Percentiles rank a stretch among this genome's conserved stretches.
phyloP scores from a whole-genome alignment of 2,888 invertebrate species.

The Polydrusus cervinus region DNA sequence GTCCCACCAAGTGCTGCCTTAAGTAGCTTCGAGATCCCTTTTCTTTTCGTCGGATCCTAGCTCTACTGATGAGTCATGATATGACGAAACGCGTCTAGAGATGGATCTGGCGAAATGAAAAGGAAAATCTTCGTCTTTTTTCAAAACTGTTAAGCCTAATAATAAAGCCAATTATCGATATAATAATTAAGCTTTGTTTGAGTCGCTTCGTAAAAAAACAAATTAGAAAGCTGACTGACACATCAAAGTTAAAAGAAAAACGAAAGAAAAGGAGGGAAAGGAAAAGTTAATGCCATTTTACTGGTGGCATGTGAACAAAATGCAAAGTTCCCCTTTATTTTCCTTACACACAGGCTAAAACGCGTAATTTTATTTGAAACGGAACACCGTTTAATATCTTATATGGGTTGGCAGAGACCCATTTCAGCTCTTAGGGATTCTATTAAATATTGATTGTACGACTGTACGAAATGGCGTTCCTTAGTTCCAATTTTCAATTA shows the following conservation, averaged over 20 bases:
- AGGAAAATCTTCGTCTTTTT: too few species aligned
- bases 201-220: background rate
- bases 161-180: too few species aligned
- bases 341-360: slow-evolving; percentile 12
- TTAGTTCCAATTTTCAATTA: slow-evolving; percentile 25
- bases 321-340: slow-evolving; percentile 11
- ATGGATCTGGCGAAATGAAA: too few species aligned
- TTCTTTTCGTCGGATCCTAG: too few species aligned
- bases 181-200: background rate
- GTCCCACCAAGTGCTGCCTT: too few species aligned
- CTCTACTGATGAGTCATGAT: too few species aligned
- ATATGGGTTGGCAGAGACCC: slow-evolving; percentile 20
- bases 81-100: too few species aligned
- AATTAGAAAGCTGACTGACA: background rate
- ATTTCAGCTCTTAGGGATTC: slow-evolving; percentile 26
- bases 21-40: too few species aligned
- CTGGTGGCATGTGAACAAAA: slow-evolving; percentile 23
- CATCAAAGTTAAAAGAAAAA: slow-evolving; percentile 13
- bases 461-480: slow-evolving; percentile 17
- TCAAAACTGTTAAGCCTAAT: too few species aligned
- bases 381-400: slow-evolving; percentile 27
- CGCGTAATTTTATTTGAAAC: slow-evolving; percentile 28
- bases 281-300: slow-evolving; percentile 15
- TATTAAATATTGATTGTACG: slow-evolving; percentile 29
- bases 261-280: background rate